Base-by-base conservation (phyloP, 53 echinoderm and acorn worm species). In the Pentamera pediparva region DNA sequence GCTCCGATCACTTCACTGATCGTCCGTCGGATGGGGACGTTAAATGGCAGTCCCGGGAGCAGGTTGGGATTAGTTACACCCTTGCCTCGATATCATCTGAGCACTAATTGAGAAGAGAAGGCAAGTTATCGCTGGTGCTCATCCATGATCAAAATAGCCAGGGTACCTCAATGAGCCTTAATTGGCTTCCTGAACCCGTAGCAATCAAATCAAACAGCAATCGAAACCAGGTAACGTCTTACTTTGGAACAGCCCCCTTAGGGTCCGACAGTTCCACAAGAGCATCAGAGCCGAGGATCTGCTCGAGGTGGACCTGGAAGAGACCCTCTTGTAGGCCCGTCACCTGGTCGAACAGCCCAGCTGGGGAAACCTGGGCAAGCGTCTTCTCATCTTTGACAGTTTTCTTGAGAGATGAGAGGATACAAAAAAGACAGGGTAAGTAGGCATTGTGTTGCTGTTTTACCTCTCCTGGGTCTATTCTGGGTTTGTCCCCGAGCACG, bases 241-340 rank as follows among this genome's bases (percentile, higher is more conserved):
- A 96, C 96, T 98, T 98, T 73, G 98, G 98, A 34, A 98, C 71
- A 8, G 83, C 62, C 57, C 88, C 91, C 45, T 98, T 89, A 35
- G 98, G 98, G 51, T 98, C 98, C 32, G 92, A 83, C 6, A 88
- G 81, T 38, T 98, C 98, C 29, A 92, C 59, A 26, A 98, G 65
- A 54, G 98, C 76, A 22, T 84, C 91, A 4, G 74, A 86, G 18
- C 98, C 98, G 26, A 98, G 79, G 50, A 92, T 92, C 81, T 98
- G 92, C 81, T 98, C 98, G 10, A 98, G 53, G 50, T 98, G 98
- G 13, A 98, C 70, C 32, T 76, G 81, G 77, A 77, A 88, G 48
- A 98, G 86, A 45, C 92, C 92, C 32, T 85, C 86, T 40, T 92
- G 98, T 19, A 98, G 70, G 8, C 67, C 78, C 20, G 60, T 19